A percentile compares a stretch with the other conserved stretches of the same genome.
These are phyloP conservation scores for Fragum sueziense DNA, from an alignment of 2,888 invertebrate species.

Conservation along the genomic window DNA sequence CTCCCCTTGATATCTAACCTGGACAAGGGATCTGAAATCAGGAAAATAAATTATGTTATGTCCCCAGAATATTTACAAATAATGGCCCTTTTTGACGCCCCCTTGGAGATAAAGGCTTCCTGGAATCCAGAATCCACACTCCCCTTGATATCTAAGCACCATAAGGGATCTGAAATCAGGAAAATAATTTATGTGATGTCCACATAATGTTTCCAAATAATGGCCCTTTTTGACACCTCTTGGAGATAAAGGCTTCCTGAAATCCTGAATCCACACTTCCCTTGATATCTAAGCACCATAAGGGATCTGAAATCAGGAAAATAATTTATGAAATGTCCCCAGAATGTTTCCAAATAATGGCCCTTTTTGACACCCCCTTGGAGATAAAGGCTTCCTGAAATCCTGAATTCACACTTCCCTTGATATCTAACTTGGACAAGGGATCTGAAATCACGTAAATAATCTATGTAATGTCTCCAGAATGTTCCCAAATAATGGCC, in stretches of 20 bases:
- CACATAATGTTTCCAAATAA: too few relatives aligned
- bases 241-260: not conserved
- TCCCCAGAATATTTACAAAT: not conserved
- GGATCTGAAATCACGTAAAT: constrained; percentile 1
- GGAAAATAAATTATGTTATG: too few relatives aligned
- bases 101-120: constrained; percentile 75
- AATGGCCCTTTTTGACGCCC: constrained; percentile 60
- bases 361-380: constrained; percentile 66
- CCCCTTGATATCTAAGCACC: constrained; percentile 72
- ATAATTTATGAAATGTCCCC: too few relatives aligned
- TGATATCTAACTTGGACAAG: constrained; percentile 68
- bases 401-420: constrained; percentile 76
- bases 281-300: too few relatives aligned
- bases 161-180: not conserved
- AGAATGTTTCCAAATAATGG: not conserved
- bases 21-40: not conserved
- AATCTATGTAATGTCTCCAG: not conserved
- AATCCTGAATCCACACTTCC: not conserved
- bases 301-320: too few relatives aligned
- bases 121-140: constrained; percentile 77
- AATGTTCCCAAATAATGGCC: too few relatives aligned
- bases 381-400: constrained; percentile 78
- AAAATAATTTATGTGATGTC: not conserved
- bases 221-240: not conserved
- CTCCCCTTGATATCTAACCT: constrained; percentile 75